phyloP scores from a whole-genome alignment of 2,888 invertebrate genomes.

The Cheilosia scutellata region DNA sequence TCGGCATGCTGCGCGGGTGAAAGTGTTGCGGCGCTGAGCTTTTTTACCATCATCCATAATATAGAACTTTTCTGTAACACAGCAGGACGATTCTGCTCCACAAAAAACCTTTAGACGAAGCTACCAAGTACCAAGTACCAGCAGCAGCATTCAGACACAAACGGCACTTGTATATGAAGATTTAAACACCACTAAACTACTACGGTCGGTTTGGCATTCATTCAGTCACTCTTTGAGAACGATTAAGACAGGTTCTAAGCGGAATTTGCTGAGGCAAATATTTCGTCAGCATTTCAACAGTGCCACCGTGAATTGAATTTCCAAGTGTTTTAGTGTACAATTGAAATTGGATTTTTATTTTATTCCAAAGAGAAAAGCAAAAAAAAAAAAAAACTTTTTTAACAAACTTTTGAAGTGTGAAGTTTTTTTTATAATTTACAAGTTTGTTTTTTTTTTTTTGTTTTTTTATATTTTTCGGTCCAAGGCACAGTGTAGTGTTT shows the following conservation, averaged over 20 bases:
- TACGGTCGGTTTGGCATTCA: constrained; percentile 51
- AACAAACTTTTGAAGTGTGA: too few relatives aligned
- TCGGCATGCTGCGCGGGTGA: constrained; percentile 41
- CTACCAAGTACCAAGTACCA: constrained; percentile 23
- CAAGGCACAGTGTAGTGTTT: too few relatives aligned
- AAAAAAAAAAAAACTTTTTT: too few relatives aligned
- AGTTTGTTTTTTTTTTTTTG: too few relatives aligned
- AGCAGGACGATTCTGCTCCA: constrained; percentile 6
- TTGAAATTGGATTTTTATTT: background rate
- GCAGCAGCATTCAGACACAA: constrained; percentile 8
- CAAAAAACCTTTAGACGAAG: background rate
- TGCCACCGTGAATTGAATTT: constrained; percentile 9
- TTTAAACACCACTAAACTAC: constrained; percentile 49
- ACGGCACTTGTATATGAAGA: constrained; percentile 28
- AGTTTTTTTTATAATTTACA: too few relatives aligned
- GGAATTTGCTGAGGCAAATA: background rate
- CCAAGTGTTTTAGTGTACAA: background rate
- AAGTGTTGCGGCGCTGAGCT: constrained; percentile 43
- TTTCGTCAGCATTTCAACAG: constrained; percentile 20
- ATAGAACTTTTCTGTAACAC: constrained; percentile 41
- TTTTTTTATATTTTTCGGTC: too few relatives aligned
- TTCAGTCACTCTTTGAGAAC: constrained; percentile 64
- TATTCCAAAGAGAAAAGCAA: too few relatives aligned
- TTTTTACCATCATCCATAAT: constrained; percentile 44
- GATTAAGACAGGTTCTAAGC: constrained; percentile 53